These are phyloP conservation scores for Boloria euphrosyne DNA, from an alignment of 2,888 invertebrate genomes.

Conservation along the genomic window DNA sequence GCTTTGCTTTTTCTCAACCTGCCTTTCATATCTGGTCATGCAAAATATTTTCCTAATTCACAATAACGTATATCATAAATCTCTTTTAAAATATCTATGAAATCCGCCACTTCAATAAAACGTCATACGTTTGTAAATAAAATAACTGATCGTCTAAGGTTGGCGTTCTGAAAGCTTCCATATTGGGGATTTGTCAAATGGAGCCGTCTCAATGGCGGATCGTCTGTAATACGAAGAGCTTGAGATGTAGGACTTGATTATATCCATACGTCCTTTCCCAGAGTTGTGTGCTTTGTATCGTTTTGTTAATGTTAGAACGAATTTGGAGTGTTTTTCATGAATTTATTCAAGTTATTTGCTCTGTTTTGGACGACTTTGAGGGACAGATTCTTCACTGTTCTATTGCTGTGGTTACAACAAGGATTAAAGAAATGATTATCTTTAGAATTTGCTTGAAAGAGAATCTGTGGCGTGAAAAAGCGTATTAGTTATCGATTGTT, in stretches of 20 bases:
- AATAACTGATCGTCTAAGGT: conserved; percentile 16
- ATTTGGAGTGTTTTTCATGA: background rate
- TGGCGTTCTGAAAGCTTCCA: conserved; percentile 26
- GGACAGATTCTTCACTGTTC: too few species aligned
- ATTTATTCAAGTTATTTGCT: background rate
- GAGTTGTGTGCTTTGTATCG: conserved; percentile 6
- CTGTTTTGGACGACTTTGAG: too few species aligned
- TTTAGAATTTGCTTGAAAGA: too few species aligned
- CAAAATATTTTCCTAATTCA: too few species aligned
- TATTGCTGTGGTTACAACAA: too few species aligned
- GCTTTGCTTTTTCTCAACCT: too few species aligned
- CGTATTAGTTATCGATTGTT: too few species aligned
- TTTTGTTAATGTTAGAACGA: background rate
- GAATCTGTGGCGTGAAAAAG: too few species aligned
- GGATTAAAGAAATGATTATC: too few species aligned
- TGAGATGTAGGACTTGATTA: conserved; percentile 11
- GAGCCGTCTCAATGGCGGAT: conserved; percentile 21
- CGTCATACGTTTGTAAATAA: conserved; percentile 26
- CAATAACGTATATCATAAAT: conserved; percentile 2
- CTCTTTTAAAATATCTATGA: conserved; percentile 11
- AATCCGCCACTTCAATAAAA: conserved; percentile 18
- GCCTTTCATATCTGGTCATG: too few species aligned
- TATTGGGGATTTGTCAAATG: conserved; percentile 37
- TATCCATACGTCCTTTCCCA: background rate
- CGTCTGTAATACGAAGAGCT: conserved; percentile 26